A percentile compares a stretch with the other conserved stretches of the same genome.
Conservation (phyloP, 30 jellyfish, hydroid and myxozoan species). For the Pelagia noctiluca region DNA sequence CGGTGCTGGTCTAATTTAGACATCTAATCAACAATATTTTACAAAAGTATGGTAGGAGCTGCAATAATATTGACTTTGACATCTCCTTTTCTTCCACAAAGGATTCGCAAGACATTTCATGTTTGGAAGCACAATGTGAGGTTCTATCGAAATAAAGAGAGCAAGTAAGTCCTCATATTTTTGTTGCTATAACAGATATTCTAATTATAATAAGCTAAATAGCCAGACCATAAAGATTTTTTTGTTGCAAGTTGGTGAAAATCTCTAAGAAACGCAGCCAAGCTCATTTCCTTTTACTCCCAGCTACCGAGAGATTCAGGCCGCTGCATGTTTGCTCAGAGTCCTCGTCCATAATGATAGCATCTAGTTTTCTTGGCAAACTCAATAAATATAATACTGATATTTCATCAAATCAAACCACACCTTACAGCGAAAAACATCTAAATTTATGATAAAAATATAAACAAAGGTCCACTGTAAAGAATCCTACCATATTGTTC, state of each 20-base stretch:
- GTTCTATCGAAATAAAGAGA: slow-evolving; percentile 35
- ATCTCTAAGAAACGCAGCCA: no score
- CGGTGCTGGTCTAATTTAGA: not conserved
- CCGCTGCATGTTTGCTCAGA: not conserved
- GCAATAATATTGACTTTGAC: not conserved
- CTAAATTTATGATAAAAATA: no score
- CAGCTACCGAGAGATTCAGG: not conserved
- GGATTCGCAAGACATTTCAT: slow-evolving; percentile 54
- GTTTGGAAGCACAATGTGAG: slow-evolving; percentile 75
- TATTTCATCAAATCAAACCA: no score
- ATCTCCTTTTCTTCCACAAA: not conserved
- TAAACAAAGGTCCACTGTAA: no score
- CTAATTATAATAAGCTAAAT: no score
- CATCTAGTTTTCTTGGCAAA: no score
- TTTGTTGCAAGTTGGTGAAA: not conserved
- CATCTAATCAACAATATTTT: not conserved
- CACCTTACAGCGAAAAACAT: no score
- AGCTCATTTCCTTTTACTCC: not conserved
- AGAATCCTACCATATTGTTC: no score
- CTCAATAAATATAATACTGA: no score
- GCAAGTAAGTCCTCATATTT: slow-evolving; percentile 31
- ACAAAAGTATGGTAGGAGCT: not conserved
- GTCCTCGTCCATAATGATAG: not conserved
- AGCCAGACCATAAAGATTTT: not conserved
- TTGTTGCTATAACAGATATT: no score